These are phyloP conservation scores for Halictus rubicundus DNA, from an alignment of 1,140 invertebrate species.

Conservation along the genomic window DNA sequence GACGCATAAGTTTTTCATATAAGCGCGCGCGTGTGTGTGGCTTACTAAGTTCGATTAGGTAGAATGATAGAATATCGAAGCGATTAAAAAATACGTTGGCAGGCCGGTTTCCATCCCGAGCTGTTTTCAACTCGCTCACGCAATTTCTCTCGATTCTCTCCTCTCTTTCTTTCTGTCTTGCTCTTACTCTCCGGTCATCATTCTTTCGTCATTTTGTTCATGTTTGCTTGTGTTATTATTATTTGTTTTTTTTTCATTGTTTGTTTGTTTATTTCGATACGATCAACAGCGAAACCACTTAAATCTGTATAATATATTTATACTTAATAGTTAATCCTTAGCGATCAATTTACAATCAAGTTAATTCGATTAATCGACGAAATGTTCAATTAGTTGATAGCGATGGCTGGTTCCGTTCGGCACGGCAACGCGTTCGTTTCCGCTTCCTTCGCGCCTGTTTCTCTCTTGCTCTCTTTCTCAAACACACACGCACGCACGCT, in stretches of 20 bases:
- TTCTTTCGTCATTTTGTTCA: conserved; percentile 8
- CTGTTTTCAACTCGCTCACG: conserved; percentile 74
- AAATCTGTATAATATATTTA: conserved; percentile 69
- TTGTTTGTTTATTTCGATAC: conserved; percentile 68
- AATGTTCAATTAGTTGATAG: conserved; percentile 60
- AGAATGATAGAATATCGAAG: conserved; percentile 71
- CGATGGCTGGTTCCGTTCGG: conserved; percentile 59
- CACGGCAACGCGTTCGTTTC: conserved; percentile 55
- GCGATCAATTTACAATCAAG: conserved; percentile 73
- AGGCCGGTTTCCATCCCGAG: conserved; percentile 69
- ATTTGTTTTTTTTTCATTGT: conserved; percentile 6
- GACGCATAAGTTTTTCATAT: conserved; percentile 44
- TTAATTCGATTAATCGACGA: conserved; percentile 66
- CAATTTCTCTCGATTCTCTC: conserved; percentile 29
- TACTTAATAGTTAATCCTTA: conserved; percentile 69
- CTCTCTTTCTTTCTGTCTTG: conserved; percentile 63
- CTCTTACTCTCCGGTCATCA: conserved; percentile 59
- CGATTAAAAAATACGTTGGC: conserved; percentile 78
- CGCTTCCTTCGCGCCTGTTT: conserved; percentile 52
- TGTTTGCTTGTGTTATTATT: conserved; percentile 10
- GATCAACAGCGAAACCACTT: conserved; percentile 74
- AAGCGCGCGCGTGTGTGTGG: neutral
- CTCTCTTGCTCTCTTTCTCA: conserved; percentile 7
- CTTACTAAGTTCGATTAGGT: conserved; percentile 59
- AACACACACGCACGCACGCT: too few species aligned